phyloP scores from a whole-genome alignment of 2,888 invertebrate genomes.

The Mantis religiosa region DNA sequence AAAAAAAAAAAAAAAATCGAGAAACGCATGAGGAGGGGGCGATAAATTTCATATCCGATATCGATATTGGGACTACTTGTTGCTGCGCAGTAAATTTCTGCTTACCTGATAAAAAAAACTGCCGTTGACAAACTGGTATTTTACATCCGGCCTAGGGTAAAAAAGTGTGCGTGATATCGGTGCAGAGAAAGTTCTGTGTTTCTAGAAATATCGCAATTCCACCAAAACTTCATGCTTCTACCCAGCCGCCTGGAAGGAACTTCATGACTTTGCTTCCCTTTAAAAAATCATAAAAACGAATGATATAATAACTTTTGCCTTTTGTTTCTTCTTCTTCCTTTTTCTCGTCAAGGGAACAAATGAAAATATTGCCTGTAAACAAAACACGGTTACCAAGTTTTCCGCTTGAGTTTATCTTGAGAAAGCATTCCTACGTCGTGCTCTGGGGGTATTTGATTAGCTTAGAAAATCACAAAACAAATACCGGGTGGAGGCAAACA shows the following conservation, averaged over 20 bases:
- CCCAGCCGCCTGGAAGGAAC: not conserved
- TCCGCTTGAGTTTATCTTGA: not conserved
- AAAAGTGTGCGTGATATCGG: not conserved
- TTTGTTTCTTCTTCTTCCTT: not conserved
- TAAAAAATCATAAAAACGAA: not conserved
- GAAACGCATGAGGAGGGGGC: not conserved
- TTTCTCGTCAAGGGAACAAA: not conserved
- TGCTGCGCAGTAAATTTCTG: not conserved
- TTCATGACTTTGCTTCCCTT: not conserved
- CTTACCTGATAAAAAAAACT: not conserved
- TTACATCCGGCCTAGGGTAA: not conserved
- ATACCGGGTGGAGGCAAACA: too few relatives aligned
- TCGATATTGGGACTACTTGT: not conserved
- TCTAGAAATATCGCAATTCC: not conserved
- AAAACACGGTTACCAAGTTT: not conserved
- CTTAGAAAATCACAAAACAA: too few relatives aligned
- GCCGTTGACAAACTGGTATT: not conserved
- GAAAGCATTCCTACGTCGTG: not conserved
- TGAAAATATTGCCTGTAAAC: not conserved
- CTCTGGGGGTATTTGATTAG: too few relatives aligned
- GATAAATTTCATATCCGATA: not conserved
- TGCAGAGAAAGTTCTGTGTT: not conserved
- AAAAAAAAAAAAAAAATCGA: too few relatives aligned
- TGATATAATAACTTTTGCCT: not conserved
- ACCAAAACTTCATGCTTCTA: not conserved